Conservation (phyloP, 2,797 vertebrate genomes). For the Eulemur albifrons region DNA sequence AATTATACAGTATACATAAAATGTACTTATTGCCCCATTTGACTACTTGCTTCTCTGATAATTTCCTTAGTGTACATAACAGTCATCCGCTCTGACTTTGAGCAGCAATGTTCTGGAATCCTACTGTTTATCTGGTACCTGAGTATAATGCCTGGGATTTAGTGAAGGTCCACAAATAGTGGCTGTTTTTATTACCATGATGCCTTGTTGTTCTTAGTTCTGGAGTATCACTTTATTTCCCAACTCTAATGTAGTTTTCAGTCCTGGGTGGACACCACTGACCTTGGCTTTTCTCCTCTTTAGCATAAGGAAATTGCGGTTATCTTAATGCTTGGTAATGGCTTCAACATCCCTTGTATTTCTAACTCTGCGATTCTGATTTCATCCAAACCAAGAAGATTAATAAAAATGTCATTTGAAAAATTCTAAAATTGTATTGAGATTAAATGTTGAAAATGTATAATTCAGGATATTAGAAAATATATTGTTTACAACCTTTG, state of each 20-base stretch:
- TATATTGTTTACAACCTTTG: neutral
- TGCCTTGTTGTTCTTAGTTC: neutral
- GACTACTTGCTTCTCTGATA: neutral
- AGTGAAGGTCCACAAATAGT: neutral
- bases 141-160: neutral
- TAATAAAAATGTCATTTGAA: neutral
- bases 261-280: neutral
- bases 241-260: neutral
- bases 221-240: neutral
- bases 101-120: neutral
- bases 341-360: neutral
- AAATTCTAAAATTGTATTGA: slow-evolving; percentile 30
- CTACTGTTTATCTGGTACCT: neutral
- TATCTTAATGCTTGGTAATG: neutral
- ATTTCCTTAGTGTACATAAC: neutral
- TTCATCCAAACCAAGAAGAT: slow-evolving; percentile 15
- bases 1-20: neutral
- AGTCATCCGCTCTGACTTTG: neutral
- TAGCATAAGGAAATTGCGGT: slow-evolving; percentile 1
- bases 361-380: neutral
- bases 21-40: neutral
- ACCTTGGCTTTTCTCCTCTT: neutral
- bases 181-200: neutral
- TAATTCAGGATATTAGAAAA: neutral
- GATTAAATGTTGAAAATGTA: neutral